phyloP scores from a whole-genome alignment of 35 echinoderm and acorn worm species.

The Anneissia japonica region DNA sequence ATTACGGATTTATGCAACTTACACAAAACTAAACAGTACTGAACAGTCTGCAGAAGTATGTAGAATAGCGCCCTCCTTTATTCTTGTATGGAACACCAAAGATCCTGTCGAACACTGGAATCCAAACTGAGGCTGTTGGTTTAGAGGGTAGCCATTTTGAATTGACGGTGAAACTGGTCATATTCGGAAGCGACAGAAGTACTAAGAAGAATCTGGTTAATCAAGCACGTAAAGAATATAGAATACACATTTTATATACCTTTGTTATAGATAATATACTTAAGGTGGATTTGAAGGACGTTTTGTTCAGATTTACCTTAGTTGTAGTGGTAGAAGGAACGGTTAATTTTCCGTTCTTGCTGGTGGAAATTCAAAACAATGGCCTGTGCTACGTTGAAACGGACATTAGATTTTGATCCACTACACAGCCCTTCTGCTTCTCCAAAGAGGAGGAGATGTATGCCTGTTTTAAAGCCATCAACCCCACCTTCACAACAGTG shows the following conservation, averaged over 20 bases:
- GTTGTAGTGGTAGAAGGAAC: neutral
- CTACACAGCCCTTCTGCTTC: conserved; percentile 88
- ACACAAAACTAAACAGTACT: too few species aligned
- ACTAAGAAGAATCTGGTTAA: neutral
- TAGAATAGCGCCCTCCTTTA: too few species aligned
- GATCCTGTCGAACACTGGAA: neutral
- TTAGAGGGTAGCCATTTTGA: neutral
- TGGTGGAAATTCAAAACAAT: conserved; percentile 43
- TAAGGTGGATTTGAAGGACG: neutral
- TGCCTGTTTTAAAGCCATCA: conserved; percentile 67
- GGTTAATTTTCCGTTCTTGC: neutral
- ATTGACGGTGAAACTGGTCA: neutral
- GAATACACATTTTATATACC: neutral
- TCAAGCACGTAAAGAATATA: neutral
- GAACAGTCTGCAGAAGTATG: too few species aligned
- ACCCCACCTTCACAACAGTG: conserved; percentile 58
- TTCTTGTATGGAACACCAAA: too few species aligned
- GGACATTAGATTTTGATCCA: conserved; percentile 95
- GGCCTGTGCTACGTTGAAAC: conserved; percentile 99
- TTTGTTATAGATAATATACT: neutral
- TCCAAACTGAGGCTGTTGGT: neutral
- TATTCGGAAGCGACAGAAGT: neutral
- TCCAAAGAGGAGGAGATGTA: conserved; percentile 95
- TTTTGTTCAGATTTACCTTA: neutral
- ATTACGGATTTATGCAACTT: too few species aligned